Conservation (phyloP, 2,113 vertebrate genomes). For the Engraulis encrasicolus region DNA sequence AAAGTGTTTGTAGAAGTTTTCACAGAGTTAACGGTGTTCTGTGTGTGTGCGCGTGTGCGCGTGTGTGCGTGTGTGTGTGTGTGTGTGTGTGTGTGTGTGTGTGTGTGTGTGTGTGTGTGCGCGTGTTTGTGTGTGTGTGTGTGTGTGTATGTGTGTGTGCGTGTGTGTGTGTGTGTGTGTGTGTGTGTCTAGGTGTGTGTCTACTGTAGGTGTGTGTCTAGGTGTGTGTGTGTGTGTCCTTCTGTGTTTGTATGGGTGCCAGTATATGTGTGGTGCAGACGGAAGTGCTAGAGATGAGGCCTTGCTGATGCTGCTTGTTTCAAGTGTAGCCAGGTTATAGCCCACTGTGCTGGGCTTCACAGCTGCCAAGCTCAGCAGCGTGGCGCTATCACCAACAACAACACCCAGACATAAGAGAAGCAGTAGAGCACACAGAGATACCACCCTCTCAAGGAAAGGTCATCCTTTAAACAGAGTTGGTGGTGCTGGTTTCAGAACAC, state of each 20-base stretch:
- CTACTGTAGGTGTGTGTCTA: not conserved
- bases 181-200: not conserved
- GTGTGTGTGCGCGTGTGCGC: not conserved
- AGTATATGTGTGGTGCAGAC: not conserved
- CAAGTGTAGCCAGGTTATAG: conserved; percentile 14
- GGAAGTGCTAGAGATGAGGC: not conserved
- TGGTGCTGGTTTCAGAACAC: not conserved
- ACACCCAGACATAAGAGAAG: not conserved
- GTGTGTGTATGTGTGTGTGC: not conserved
- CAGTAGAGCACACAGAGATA: not conserved
- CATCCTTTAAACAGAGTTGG: not conserved
- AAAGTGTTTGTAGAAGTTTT: conserved; percentile 3
- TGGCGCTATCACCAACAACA: not conserved
- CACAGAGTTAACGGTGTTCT: not conserved
- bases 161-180: not conserved
- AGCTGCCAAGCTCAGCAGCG: not conserved
- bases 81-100: not conserved
- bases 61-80: not conserved
- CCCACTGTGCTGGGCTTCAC: not conserved
- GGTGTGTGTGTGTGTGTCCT: not conserved
- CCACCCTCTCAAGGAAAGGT: not conserved
- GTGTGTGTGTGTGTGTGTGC: not conserved
- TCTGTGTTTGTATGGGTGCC: not conserved
- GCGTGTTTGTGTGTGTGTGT: not conserved
- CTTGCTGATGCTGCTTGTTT: not conserved